These are phyloP conservation scores for Formica selysi DNA, from an alignment of 1,140 invertebrate species.

Conservation along the genomic window DNA sequence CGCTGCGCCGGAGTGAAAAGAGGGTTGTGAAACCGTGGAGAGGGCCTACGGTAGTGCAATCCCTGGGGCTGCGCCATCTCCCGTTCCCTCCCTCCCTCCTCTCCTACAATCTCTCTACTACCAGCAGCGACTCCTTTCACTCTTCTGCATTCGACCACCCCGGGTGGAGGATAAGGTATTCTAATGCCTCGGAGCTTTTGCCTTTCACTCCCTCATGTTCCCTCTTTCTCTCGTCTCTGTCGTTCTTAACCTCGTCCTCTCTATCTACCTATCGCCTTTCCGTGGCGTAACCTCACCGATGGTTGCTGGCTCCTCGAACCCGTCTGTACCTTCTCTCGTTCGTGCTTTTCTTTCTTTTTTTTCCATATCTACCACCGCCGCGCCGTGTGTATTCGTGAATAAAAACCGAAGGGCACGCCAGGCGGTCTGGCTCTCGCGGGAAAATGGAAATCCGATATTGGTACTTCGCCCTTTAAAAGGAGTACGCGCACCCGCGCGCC, in stretches of 20 bases:
- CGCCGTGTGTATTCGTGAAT: conserved; percentile 58
- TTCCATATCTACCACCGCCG: conserved; percentile 45
- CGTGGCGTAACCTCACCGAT: conserved; percentile 31
- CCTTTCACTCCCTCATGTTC: conserved; percentile 59
- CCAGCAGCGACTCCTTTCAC: conserved; percentile 75
- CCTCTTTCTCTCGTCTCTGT: conserved; percentile 21
- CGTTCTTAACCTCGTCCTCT: conserved; percentile 56
- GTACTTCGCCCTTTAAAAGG: conserved; percentile 75
- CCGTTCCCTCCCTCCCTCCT: conserved; percentile 24
- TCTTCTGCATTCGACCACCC: conserved; percentile 72
- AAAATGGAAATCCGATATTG: conserved; percentile 83
- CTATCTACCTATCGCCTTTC: conserved; percentile 28
- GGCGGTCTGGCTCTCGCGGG: conserved; percentile 67
- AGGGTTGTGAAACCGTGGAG: conserved; percentile 68
- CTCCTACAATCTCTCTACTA: conserved; percentile 39
- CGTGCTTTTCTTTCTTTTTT: background rate
- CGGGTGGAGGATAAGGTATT: conserved; percentile 78
- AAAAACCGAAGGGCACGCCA: conserved; percentile 69
- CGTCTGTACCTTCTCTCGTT: conserved; percentile 16
- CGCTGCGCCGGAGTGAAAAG: conserved; percentile 70
- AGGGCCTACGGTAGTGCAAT: conserved; percentile 73
- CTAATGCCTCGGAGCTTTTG: conserved; percentile 75
- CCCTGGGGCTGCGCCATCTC: conserved; percentile 73
- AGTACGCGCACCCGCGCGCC: conserved; percentile 40
- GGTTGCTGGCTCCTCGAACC: conserved; percentile 41